Conservation (phyloP, 2,113 vertebrate genomes). For the Pundamilia nyererei region DNA sequence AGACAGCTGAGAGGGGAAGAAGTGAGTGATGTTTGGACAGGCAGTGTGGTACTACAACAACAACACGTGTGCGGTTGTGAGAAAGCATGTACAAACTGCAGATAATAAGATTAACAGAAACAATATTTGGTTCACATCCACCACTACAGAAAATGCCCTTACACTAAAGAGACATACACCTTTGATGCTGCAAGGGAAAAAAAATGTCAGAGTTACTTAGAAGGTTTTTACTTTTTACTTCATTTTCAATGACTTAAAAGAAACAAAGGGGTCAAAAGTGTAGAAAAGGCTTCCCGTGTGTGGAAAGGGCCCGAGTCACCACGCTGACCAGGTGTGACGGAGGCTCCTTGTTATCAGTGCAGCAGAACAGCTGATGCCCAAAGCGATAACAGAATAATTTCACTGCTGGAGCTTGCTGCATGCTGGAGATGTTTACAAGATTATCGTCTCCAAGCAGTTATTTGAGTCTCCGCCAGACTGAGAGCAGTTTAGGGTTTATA, state of each 20-base stretch:
- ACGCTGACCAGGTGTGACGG: not conserved
- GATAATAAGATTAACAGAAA: not conserved
- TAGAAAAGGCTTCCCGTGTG: not conserved
- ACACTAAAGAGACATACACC: not conserved
- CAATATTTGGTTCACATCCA: not conserved
- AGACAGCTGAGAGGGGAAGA: not conserved
- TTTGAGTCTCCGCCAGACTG: not conserved
- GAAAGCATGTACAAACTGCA: not conserved
- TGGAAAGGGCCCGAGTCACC: rapidly evolving
- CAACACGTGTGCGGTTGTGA: not conserved
- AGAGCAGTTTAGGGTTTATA: not conserved
- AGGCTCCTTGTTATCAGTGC: not conserved
- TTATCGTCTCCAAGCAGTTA: not conserved
- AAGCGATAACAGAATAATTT: not conserved
- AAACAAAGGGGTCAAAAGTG: not conserved
- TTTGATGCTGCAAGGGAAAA: not conserved
- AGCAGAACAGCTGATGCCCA: not conserved
- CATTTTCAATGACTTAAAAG: not conserved
- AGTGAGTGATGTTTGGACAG: not conserved
- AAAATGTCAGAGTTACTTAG: rapidly evolving
- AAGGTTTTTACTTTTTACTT: not conserved
- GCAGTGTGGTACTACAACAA: not conserved
- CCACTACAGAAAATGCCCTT: not conserved
- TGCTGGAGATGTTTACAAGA: not conserved
- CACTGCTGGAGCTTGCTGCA: not conserved